Percentiles rank a stretch among this genome's conserved stretches.
These are phyloP conservation scores for Gallirallus australis DNA, from an alignment of 2,797 vertebrate genomes.

Conservation along the genomic window DNA sequence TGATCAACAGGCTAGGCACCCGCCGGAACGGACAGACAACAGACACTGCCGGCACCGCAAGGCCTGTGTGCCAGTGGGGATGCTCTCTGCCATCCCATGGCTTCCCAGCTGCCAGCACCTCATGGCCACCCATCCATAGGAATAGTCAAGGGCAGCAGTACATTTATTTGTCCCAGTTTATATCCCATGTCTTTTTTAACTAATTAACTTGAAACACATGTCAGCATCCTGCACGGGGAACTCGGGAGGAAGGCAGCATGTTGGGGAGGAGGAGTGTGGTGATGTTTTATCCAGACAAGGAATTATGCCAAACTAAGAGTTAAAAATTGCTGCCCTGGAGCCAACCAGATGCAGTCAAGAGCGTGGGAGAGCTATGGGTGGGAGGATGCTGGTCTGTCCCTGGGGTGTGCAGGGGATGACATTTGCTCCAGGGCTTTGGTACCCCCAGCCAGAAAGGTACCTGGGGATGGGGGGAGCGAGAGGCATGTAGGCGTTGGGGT, in stretches of 20 bases:
- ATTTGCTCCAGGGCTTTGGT: fast-evolving
- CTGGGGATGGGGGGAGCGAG: too few species aligned
- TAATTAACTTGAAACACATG: not conserved
- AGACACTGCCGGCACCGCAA: fast-evolving
- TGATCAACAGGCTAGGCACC: not conserved
- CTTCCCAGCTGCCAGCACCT: fast-evolving
- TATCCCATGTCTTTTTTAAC: not conserved
- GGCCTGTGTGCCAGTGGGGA: fast-evolving
- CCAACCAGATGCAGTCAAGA: not conserved
- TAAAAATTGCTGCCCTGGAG: not conserved
- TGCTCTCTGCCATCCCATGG: fast-evolving
- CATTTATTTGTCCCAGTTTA: fast-evolving
- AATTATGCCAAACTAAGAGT: not conserved
- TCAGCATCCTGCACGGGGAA: not conserved
- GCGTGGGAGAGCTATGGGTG: fast-evolving
- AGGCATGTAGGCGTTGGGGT: too few species aligned
- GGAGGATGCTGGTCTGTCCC: not conserved
- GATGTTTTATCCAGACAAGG: not conserved
- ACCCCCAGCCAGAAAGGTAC: too few species aligned
- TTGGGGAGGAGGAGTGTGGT: not conserved
- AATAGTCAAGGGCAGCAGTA: fast-evolving
- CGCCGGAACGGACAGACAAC: too few species aligned
- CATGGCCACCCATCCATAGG: fast-evolving
- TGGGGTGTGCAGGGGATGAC: not conserved
- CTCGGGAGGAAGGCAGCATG: not conserved